phyloP scores from a whole-genome alignment of 2,797 vertebrate genomes.

The Ambastaia sidthimunki region DNA sequence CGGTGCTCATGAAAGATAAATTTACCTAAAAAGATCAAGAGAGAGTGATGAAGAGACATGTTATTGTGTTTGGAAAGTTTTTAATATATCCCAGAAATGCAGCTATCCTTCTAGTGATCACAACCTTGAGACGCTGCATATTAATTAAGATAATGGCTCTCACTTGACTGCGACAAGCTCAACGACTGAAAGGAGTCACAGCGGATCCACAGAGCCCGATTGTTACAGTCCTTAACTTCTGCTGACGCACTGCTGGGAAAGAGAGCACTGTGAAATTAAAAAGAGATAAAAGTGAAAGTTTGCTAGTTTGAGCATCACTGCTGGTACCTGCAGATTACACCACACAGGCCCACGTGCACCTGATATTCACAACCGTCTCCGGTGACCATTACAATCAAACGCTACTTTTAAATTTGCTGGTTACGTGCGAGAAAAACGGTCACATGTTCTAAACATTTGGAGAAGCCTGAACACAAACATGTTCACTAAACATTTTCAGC shows the following conservation, averaged over 20 bases:
- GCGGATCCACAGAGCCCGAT: conserved; percentile 60
- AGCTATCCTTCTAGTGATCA: conserved; percentile 66
- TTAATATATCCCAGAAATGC: conserved; percentile 30
- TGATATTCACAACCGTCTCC: not conserved
- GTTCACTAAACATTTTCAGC: no score
- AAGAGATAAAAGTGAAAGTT: conserved; percentile 4
- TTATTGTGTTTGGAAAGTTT: conserved; percentile 44
- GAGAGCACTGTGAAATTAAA: conserved; percentile 3
- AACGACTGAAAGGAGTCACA: conserved; percentile 49
- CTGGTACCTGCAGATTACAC: not conserved
- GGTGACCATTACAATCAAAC: not conserved
- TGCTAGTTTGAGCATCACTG: not conserved
- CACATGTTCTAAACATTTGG: no score
- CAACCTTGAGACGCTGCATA: conserved; percentile 64
- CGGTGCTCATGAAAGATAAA: conserved; percentile 31
- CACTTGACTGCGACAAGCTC: conserved; percentile 71
- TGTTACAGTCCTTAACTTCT: not conserved
- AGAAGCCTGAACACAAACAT: no score
- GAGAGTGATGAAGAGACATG: conserved; percentile 49
- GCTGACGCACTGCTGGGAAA: not conserved
- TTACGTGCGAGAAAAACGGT: not conserved
- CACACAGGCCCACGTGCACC: not conserved
- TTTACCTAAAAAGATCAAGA: conserved; percentile 49
- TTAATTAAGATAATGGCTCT: conserved; percentile 70
- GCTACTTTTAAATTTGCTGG: no score